Evolutionary conservation across 2,888 invertebrate species (phyloP).

Genomic region (Cosmia pyralina): DNA sequence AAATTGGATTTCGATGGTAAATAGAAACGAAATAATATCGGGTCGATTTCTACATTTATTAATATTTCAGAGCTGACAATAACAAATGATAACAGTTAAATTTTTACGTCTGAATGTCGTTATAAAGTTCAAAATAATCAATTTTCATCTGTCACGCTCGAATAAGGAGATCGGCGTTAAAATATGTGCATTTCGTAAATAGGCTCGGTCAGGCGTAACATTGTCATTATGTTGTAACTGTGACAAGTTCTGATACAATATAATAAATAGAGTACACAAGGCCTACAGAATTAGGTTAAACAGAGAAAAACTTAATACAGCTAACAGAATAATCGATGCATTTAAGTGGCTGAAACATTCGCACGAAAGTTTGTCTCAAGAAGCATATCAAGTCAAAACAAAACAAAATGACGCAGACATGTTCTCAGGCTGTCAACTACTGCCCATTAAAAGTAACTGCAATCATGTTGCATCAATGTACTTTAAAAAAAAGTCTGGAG

Average conservation of each 20-base stretch:
- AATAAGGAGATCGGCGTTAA: constrained; percentile 63
- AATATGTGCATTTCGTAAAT: constrained; percentile 81
- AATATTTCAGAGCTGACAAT: constrained; percentile 22
- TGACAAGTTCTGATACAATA: constrained; percentile 70
- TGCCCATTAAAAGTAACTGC: constrained; percentile 33
- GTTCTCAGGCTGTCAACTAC: constrained; percentile 31
- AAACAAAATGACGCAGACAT: constrained; percentile 29
- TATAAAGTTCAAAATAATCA: constrained; percentile 46
- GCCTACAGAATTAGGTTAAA: constrained; percentile 73
- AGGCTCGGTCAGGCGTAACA: constrained; percentile 75
- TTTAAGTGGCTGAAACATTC: constrained; percentile 1
- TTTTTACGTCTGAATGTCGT: constrained; percentile 24
- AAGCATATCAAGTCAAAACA: constrained; percentile 6
- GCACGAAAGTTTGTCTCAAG: not conserved
- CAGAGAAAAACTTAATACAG: constrained; percentile 41
- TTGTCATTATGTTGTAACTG: constrained; percentile 73
- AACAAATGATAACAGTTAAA: constrained; percentile 23
- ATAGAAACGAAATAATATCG: constrained; percentile 5
- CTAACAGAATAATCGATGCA: not conserved
- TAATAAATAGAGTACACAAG: constrained; percentile 78
- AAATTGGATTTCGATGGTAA: not conserved
- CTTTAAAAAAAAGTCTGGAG: constrained; percentile 31
- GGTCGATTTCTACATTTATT: constrained; percentile 44
- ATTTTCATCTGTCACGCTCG: constrained; percentile 70
- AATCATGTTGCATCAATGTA: constrained; percentile 46